A percentile compares a stretch with the other conserved stretches of the same genome.
Conservation (phyloP, 2,113 vertebrate species). For the Ptilorrhoa leucosticta region DNA sequence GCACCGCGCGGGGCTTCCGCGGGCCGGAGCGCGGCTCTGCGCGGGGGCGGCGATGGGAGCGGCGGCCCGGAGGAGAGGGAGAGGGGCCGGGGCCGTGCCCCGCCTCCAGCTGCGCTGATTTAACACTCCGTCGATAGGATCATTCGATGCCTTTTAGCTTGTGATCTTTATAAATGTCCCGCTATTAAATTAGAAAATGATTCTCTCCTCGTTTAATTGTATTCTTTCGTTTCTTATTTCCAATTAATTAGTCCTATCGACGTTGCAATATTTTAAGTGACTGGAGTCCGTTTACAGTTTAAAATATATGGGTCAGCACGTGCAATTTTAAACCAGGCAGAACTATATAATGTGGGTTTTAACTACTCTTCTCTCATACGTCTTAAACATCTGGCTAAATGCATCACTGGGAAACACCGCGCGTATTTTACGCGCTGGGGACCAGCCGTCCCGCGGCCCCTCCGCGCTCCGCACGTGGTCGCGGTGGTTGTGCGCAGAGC, state of each 20-base stretch:
- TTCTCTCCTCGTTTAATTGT: constrained; percentile 86
- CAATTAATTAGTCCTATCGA: constrained; percentile 85
- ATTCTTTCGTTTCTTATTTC: constrained; percentile 83
- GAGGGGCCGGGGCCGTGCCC: not conserved
- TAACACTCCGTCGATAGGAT: constrained; percentile 77
- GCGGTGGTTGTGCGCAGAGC: not conserved
- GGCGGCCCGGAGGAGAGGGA: not conserved
- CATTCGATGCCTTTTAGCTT: constrained; percentile 78
- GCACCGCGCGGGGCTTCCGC: constrained; percentile 20
- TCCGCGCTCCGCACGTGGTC: not conserved
- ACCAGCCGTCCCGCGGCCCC: not conserved
- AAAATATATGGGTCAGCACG: constrained; percentile 76
- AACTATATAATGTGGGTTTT: constrained; percentile 74
- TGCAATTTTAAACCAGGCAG: constrained; percentile 62
- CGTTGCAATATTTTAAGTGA: constrained; percentile 83
- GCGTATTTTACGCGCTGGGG: not conserved
- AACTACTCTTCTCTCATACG: constrained; percentile 71
- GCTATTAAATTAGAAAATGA: constrained; percentile 87
- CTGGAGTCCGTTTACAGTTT: constrained; percentile 77
- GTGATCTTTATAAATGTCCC: constrained; percentile 84
- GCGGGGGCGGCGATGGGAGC: not conserved
- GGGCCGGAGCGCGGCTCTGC: not conserved
- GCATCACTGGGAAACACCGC: not conserved
- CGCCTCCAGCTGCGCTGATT: constrained; percentile 54
- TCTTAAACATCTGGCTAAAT: constrained; percentile 44